Conservation (phyloP, 2,888 invertebrate genomes). For the Ellobium chinense region DNA sequence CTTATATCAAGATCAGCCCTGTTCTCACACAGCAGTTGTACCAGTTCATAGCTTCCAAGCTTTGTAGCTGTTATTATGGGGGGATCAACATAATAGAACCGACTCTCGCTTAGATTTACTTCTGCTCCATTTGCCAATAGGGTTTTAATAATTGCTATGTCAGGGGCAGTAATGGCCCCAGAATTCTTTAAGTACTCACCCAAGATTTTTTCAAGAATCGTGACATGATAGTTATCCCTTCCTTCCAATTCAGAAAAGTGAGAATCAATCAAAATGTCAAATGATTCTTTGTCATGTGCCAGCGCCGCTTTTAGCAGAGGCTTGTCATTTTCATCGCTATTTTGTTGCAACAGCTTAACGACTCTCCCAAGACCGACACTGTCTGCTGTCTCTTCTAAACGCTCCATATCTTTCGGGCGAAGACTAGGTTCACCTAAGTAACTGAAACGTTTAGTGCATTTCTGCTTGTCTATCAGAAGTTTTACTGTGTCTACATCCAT, state of each 20-base stretch:
- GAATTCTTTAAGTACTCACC: too few species aligned
- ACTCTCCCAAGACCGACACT: background rate
- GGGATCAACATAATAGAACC: background rate
- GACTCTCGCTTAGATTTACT: background rate
- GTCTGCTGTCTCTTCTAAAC: background rate
- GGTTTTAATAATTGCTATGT: background rate
- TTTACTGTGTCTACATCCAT: background rate
- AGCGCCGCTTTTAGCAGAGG: background rate
- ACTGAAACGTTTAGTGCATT: background rate
- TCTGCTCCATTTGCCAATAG: slow-evolving; percentile 1
- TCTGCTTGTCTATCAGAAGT: background rate
- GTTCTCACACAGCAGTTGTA: background rate
- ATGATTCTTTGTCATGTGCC: background rate
- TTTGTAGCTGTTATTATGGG: background rate
- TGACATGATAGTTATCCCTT: background rate
- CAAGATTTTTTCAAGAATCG: background rate
- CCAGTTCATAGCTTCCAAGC: background rate
- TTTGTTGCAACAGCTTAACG: background rate
- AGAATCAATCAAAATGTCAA: background rate
- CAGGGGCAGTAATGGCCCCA: background rate
- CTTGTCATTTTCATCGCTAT: background rate
- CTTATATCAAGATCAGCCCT: background rate
- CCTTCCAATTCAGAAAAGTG: too few species aligned
- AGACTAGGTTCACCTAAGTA: too few species aligned
- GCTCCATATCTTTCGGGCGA: background rate